These are phyloP conservation scores for Amblyjoppa proteus DNA, from an alignment of 2,888 invertebrate genomes.

Conservation along the genomic window DNA sequence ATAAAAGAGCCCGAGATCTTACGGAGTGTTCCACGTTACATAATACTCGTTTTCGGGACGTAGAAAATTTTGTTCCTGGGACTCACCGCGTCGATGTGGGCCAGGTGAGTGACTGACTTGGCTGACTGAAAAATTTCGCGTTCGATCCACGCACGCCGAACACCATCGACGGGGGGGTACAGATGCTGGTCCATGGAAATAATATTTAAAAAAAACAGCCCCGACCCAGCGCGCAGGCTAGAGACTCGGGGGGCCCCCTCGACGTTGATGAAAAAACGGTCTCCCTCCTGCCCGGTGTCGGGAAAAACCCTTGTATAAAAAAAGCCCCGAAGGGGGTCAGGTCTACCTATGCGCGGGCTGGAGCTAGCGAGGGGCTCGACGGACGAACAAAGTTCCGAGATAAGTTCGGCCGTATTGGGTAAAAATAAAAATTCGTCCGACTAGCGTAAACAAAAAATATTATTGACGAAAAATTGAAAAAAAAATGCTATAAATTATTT, in stretches of 20 bases:
- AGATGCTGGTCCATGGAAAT: conserved; percentile 83
- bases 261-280: conserved; percentile 73
- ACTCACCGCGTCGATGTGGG: conserved; percentile 80
- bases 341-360: conserved; percentile 75
- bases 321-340: conserved; percentile 81
- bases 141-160: conserved; percentile 75
- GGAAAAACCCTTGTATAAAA: conserved; percentile 83
- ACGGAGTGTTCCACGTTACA: conserved; percentile 5
- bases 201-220: conserved; percentile 62
- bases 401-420: not conserved
- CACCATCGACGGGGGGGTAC: conserved; percentile 78
- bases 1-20: conserved; percentile 29
- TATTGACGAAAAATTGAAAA: not conserved
- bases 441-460: not conserved
- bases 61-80: conserved; percentile 72
- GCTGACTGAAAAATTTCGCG: conserved; percentile 83
- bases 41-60: conserved; percentile 3
- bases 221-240: conserved; percentile 76
- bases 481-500: no score
- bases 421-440: not conserved
- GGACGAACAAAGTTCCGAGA: conserved; percentile 45
- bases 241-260: conserved; percentile 79
- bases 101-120: conserved; percentile 84
- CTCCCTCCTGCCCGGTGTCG: conserved; percentile 74
- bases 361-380: conserved; percentile 75